Conservation (phyloP, 2,888 invertebrate species). For the Nomada flava region DNA sequence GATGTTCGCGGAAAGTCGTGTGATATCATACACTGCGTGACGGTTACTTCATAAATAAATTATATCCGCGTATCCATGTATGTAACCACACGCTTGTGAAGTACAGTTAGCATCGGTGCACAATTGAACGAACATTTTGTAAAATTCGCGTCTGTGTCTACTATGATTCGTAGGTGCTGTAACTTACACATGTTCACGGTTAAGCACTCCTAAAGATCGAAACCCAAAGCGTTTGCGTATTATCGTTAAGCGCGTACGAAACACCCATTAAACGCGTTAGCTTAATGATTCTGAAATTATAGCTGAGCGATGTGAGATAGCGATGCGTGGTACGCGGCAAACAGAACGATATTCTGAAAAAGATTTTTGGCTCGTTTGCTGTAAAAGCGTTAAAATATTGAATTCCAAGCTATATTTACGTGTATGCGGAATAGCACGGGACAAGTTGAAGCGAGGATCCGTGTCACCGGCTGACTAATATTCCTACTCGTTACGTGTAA, state of each 20-base stretch:
- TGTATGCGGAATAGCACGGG: slow-evolving; percentile 8
- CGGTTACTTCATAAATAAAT: slow-evolving; percentile 40
- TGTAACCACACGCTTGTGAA: not conserved
- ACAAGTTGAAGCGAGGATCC: slow-evolving; percentile 44
- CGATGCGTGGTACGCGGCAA: no score
- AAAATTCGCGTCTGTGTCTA: slow-evolving; percentile 6
- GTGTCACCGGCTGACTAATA: slow-evolving; percentile 61
- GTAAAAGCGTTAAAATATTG: slow-evolving; percentile 34
- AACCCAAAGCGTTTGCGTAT: slow-evolving; percentile 1
- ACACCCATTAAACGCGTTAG: slow-evolving; percentile 2
- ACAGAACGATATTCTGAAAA: not conserved
- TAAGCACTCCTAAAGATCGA: slow-evolving; percentile 9
- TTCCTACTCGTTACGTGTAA: slow-evolving; percentile 61
- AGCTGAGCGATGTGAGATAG: not conserved
- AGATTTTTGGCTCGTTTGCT: not conserved
- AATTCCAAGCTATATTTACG: slow-evolving; percentile 53
- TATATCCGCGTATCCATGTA: not conserved
- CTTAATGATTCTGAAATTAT: not conserved
- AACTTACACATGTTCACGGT: slow-evolving; percentile 37
- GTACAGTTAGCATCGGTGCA: slow-evolving; percentile 19
- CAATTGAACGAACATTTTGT: slow-evolving; percentile 25
- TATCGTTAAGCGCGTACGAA: slow-evolving; percentile 12
- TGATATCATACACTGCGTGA: not conserved
- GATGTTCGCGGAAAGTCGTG: slow-evolving; percentile 22
- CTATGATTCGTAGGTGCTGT: slow-evolving; percentile 13